Evolutionary conservation across 1,140 invertebrate genomes (phyloP), one percentile per base, ranked within the genome.

Genomic region (Hyles vespertilio): DNA sequence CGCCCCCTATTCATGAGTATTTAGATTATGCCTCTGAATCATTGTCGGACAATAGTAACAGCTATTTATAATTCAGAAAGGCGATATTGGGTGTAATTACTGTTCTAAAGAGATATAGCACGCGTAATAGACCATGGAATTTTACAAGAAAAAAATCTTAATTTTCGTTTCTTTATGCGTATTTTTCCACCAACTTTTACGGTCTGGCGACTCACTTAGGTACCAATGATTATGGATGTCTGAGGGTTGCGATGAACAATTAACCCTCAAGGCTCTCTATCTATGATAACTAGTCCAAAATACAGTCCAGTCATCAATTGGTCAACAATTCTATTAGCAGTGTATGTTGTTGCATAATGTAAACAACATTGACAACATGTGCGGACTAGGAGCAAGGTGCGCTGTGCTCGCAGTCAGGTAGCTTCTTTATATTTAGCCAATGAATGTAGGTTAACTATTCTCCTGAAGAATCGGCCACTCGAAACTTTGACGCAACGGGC

Each of bases 401-500:
- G 70, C 68, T 76, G 74, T 68, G 78, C 72, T 61, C 66, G 59
- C 59, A 60, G 70, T 72, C 77, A 81, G 77, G 77, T 81, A 76
- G 59, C 59, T 67, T 34, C 59, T 64, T 58, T 87, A 88, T 79
- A 84, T 84, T 82, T 87, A 85, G 82, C 72, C 63, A 72, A 74
- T 74, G 87, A 78, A 72, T 88, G 77, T 22, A 22, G 85, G 85
- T 88, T 85, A 88, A 84, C 83, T 86, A 84, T 87, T 81, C 74
- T 82, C 74, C 77, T 71, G 72, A 70, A 81, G 70, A 81, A 81
- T 79, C 69, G 72, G 58, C 67, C 65, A 71, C 71, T 77, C 68
- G 67, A 77, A 74, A 69, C 70, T 77, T 77, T 83, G 80, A 84
- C 79, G 81, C 75, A 84, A 84, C 70, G 61, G 51, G 56, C 66